Evolutionary conservation across 2,797 vertebrate genomes (phyloP).

Genomic region (Graptemys geographica): DNA sequence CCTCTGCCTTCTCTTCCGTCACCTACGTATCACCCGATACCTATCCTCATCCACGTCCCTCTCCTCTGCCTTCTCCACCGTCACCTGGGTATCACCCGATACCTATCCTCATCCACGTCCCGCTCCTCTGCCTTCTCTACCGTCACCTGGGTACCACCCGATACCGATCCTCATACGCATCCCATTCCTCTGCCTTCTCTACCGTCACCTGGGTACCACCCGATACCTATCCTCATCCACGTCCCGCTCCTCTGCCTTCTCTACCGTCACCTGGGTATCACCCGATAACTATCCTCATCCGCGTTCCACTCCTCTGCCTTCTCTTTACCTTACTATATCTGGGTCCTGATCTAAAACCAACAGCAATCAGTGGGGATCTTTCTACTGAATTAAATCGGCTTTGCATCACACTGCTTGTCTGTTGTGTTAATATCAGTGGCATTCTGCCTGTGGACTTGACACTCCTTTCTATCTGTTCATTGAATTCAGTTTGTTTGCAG

Average conservation of each 20-base stretch:
- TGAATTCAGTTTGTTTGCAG: constrained; percentile 29
- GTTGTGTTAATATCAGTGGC: not conserved
- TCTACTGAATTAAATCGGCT: not conserved
- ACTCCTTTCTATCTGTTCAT: not conserved
- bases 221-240: too few relatives aligned
- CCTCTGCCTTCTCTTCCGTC: too few relatives aligned
- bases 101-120: not conserved
- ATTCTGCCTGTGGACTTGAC: constrained; percentile 28
- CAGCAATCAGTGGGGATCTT: not conserved
- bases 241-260: too few relatives aligned
- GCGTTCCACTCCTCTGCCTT: not conserved
- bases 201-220: too few relatives aligned
- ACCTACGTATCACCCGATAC: not conserved
- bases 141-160: too few relatives aligned
- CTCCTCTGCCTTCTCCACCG: not conserved
- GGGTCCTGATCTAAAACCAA: not conserved
- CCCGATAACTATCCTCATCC: not conserved
- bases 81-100: not conserved
- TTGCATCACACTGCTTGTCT: not conserved
- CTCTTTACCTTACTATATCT: not conserved
- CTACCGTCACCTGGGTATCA: not conserved
- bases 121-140: not conserved
- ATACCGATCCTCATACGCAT: accelerated
- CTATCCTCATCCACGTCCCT: not conserved
- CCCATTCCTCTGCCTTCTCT: too few relatives aligned